Percentiles rank a stretch among this genome's conserved stretches.
Conservation (phyloP, 1,140 invertebrate species). For the Drosophila rufa region DNA sequence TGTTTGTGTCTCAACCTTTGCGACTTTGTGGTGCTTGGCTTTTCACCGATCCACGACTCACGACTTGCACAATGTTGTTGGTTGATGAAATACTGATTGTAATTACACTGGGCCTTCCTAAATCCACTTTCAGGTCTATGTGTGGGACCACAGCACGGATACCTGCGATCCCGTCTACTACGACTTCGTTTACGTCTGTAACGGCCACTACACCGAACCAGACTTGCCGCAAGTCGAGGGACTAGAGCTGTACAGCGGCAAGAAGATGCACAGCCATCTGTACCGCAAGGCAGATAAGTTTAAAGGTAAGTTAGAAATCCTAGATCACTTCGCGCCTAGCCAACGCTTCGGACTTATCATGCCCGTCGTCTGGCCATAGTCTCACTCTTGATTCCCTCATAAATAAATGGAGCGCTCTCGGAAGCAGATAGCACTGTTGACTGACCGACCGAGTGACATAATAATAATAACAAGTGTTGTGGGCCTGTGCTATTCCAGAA, state of each 20-base stretch:
- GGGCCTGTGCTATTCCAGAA: constrained; percentile 2
- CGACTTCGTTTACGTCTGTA: constrained; percentile 94
- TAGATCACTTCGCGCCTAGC: constrained; percentile 3
- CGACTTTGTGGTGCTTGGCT: constrained; percentile 10
- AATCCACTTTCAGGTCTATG: constrained; percentile 61
- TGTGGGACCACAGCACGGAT: constrained; percentile 87
- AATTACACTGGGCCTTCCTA: constrained; percentile 10
- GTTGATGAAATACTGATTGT: constrained; percentile 7
- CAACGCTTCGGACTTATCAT: constrained; percentile 12
- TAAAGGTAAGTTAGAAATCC: constrained; percentile 78
- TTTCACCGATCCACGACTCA: neutral
- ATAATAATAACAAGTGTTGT: constrained; percentile 34
- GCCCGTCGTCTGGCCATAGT: constrained; percentile 35
- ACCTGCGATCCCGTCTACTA: constrained; percentile 87
- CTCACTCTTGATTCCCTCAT: constrained; percentile 30
- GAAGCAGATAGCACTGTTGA: constrained; percentile 33
- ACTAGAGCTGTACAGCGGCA: constrained; percentile 89
- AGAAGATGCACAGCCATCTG: constrained; percentile 93
- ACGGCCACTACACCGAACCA: constrained; percentile 92
- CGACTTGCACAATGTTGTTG: constrained; percentile 2
- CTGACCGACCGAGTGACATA: constrained; percentile 28
- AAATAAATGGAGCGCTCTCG: constrained; percentile 38
- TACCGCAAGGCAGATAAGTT: constrained; percentile 92
- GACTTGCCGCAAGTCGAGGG: constrained; percentile 88
- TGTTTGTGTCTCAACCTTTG: constrained; percentile 19